These are phyloP conservation scores for Amiota minor DNA, from an alignment of 2,888 invertebrate genomes.

Conservation along the genomic window DNA sequence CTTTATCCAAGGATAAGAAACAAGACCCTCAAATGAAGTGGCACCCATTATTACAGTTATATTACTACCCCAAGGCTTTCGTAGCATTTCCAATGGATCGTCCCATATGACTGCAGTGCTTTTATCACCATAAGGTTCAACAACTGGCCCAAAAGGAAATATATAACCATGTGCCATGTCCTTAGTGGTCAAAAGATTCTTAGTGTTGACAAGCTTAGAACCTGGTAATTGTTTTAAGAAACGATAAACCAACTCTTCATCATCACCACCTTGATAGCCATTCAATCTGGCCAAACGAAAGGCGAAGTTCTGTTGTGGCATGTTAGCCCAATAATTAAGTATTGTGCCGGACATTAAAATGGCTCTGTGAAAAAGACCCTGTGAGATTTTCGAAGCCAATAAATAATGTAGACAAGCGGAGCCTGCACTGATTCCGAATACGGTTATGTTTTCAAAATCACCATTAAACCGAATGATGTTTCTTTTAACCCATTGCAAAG, in stretches of 20 bases:
- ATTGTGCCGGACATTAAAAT: conserved; percentile 68
- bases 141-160: conserved; percentile 62
- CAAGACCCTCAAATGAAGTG: conserved; percentile 68
- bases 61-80: conserved; percentile 61
- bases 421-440: conserved; percentile 75
- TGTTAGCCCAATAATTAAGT: conserved; percentile 63
- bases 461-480: conserved; percentile 74
- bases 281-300: conserved; percentile 63
- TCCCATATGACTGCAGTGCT: conserved; percentile 34
- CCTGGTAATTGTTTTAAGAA: conserved; percentile 60
- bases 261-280: conserved; percentile 63
- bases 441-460: conserved; percentile 73
- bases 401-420: conserved; percentile 72
- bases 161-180: conserved; percentile 55
- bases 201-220: conserved; percentile 54
- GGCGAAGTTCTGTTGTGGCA: conserved; percentile 50
- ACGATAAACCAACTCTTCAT: conserved; percentile 64
- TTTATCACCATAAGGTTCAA: conserved; percentile 59
- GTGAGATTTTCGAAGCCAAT: conserved; percentile 71
- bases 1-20: conserved; percentile 56
- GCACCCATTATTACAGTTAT: conserved; percentile 70
- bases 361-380: conserved; percentile 62
- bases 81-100: background rate
- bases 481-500: conserved; percentile 73
- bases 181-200: conserved; percentile 61